Conservation (phyloP, 2,888 invertebrate species). For the Diadegma fenestrale region DNA sequence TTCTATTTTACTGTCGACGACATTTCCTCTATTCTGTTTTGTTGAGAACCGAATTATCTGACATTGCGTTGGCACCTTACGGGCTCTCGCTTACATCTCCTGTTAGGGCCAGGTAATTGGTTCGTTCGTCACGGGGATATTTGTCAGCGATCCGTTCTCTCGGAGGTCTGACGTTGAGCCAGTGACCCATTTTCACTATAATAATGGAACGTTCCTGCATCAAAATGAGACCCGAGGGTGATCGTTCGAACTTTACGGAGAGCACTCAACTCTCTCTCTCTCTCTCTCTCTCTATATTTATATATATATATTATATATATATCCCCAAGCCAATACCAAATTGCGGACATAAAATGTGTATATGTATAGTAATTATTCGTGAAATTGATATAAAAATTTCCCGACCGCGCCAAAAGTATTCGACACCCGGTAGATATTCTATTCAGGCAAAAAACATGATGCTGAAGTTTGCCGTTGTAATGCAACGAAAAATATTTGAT, state of each 20-base stretch:
- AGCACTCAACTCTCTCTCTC: not conserved
- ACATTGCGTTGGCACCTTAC: conserved; percentile 40
- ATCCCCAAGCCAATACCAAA: not conserved
- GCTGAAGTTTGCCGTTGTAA: no score
- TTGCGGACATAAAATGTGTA: not conserved
- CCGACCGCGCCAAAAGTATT: not conserved
- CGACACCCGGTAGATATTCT: no score
- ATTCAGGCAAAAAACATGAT: not conserved
- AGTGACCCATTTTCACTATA: conserved; percentile 63
- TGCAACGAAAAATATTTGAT: no score
- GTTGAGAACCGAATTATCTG: conserved; percentile 16
- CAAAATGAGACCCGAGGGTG: conserved; percentile 57
- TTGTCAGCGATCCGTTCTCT: conserved; percentile 44
- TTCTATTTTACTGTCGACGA: not conserved
- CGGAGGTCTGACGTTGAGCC: conserved; percentile 19
- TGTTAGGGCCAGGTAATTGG: conserved; percentile 52
- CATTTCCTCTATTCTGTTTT: not conserved
- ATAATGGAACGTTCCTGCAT: conserved; percentile 53
- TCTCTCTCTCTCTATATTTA: no score
- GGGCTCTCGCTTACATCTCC: conserved; percentile 21
- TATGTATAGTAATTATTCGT: not conserved
- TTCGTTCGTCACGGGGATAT: conserved; percentile 58
- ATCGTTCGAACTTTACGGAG: conserved; percentile 60
- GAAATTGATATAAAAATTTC: not conserved
- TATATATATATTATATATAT: no score